Percentiles rank a stretch among this genome's conserved stretches.
phyloP scores from a whole-genome alignment of 2,797 vertebrate genomes.

The Siniperca undulata region DNA sequence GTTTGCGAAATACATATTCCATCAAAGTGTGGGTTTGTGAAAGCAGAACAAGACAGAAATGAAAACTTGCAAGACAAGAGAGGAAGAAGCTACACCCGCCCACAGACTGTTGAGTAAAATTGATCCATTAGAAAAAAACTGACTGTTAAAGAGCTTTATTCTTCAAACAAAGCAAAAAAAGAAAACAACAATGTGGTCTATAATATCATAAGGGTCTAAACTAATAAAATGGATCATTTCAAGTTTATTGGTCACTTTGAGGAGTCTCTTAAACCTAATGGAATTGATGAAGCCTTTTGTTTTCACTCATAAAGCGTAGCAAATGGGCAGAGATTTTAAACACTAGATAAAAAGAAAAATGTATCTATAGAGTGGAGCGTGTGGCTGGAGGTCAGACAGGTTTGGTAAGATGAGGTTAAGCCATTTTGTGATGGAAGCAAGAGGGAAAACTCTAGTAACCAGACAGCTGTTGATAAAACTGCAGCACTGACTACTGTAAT shows the following conservation, averaged over 20 bases:
- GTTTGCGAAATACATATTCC: background rate
- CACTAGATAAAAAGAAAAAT: background rate
- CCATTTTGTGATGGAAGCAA: background rate
- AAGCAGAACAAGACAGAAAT: background rate
- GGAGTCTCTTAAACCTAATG: constrained; percentile 10
- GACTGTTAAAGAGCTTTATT: background rate
- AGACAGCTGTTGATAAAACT: constrained; percentile 15
- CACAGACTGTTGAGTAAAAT: background rate
- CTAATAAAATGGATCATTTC: constrained; percentile 22
- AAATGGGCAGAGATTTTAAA: constrained; percentile 19
- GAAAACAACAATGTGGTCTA: background rate
- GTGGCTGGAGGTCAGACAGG: background rate
- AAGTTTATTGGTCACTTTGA: constrained; percentile 20
- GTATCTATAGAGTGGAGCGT: background rate
- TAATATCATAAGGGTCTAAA: background rate
- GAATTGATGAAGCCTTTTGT: constrained; percentile 4
- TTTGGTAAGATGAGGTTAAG: background rate
- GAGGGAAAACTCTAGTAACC: background rate
- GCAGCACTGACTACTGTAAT: background rate
- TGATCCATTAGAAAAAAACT: constrained; percentile 7
- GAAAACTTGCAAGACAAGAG: background rate
- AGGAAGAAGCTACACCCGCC: background rate
- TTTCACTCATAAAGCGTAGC: constrained; percentile 22
- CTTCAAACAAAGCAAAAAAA: background rate
- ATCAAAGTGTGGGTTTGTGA: background rate